phyloP scores from a whole-genome alignment of 2,888 invertebrate genomes.

The Fragum sueziense region DNA sequence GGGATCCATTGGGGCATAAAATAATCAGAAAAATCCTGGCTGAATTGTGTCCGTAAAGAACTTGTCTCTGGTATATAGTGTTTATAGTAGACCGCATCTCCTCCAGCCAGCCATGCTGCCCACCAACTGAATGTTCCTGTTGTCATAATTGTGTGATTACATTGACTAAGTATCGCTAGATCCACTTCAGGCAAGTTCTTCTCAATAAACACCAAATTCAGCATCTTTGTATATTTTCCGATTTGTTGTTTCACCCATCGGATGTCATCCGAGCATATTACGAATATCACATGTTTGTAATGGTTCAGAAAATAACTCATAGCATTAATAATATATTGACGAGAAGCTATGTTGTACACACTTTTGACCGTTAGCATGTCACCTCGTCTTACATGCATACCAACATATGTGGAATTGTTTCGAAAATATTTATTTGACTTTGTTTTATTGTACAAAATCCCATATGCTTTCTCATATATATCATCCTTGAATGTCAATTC shows the following conservation, averaged over 20 bases:
- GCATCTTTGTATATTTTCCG: constrained; percentile 32
- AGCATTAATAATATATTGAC: constrained; percentile 57
- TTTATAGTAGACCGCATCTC: constrained; percentile 61
- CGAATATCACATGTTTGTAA: constrained; percentile 54
- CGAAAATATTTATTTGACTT: constrained; percentile 27
- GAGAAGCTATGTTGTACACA: constrained; percentile 58
- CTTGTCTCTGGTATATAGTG: constrained; percentile 52
- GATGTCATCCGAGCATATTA: constrained; percentile 61
- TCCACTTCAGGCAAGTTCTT: constrained; percentile 54
- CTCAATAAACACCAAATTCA: constrained; percentile 48
- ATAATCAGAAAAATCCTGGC: constrained; percentile 57
- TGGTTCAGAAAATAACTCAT: constrained; percentile 51
- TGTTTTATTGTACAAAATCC: constrained; percentile 29
- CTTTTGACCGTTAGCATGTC: constrained; percentile 52
- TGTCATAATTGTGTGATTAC: constrained; percentile 68
- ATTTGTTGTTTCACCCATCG: constrained; percentile 58
- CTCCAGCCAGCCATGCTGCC: constrained; percentile 63
- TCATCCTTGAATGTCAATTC: constrained; percentile 57
- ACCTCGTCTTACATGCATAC: constrained; percentile 62
- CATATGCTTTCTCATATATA: constrained; percentile 29
- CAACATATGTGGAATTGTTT: constrained; percentile 55
- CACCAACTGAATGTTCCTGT: constrained; percentile 71
- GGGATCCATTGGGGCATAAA: constrained; percentile 60
- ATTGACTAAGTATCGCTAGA: constrained; percentile 62
- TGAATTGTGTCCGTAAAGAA: constrained; percentile 47